A percentile compares a stretch with the other conserved stretches of the same genome.
Conservation (phyloP, 2,888 invertebrate species). For the Trimorus sp. region DNA sequence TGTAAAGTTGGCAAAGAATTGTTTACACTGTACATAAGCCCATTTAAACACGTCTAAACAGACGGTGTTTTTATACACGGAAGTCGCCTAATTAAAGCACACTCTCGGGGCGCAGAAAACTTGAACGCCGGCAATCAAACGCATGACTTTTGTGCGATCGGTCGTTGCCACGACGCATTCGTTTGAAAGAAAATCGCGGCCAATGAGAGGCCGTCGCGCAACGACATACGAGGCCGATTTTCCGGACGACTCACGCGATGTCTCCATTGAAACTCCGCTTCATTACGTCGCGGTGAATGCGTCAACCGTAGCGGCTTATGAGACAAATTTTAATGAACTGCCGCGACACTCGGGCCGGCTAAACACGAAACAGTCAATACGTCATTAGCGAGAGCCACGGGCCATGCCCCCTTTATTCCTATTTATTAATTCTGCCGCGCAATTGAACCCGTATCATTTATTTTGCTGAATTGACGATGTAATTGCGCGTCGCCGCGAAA, state of each 20-base stretch:
- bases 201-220: conserved; percentile 26
- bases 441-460: conserved; percentile 80
- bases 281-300: conserved; percentile 78
- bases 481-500: conserved; percentile 71
- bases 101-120: too few species aligned
- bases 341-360: conserved; percentile 72
- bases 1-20: too few species aligned
- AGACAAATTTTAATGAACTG: conserved; percentile 80
- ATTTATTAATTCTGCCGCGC: conserved; percentile 78
- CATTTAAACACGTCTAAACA: too few species aligned
- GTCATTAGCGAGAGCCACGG: conserved; percentile 76
- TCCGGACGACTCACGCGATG: conserved; percentile 68
- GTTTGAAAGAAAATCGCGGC: conserved; percentile 26
- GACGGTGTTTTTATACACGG: too few species aligned
- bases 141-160: conserved; percentile 15
- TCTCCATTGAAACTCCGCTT: conserved; percentile 77
- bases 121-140: too few species aligned
- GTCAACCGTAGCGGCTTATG: conserved; percentile 76
- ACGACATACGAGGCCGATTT: conserved; percentile 64
- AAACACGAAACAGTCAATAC: conserved; percentile 77
- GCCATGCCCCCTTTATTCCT: conserved; percentile 72
- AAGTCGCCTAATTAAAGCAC: too few species aligned
- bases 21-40: too few species aligned
- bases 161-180: conserved; percentile 32
- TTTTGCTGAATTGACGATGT: conserved; percentile 75